Evolutionary conservation across 2,113 vertebrate genomes (phyloP).

Genomic region (Patagioenas fasciata): DNA sequence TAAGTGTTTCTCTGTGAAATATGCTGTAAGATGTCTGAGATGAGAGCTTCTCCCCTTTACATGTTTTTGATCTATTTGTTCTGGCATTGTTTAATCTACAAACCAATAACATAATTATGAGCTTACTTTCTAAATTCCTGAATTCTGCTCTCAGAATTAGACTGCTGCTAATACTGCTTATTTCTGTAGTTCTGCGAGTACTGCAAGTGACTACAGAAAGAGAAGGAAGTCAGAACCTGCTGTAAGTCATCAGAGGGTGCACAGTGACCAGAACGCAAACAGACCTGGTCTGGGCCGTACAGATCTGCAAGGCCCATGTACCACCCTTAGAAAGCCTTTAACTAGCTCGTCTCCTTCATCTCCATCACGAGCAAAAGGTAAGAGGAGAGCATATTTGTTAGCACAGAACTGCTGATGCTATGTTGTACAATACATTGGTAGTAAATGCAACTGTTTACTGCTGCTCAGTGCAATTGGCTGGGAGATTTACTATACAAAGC

Average conservation of each 20-base stretch:
- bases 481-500: not conserved
- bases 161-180: not conserved
- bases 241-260: slow-evolving; percentile 78
- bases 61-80: not conserved
- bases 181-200: slow-evolving; percentile 73
- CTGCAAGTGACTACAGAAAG: slow-evolving; percentile 91
- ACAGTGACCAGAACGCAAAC: slow-evolving; percentile 75
- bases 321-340: slow-evolving; percentile 82
- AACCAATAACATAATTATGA: not conserved
- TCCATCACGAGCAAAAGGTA: slow-evolving; percentile 94
- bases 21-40: not conserved
- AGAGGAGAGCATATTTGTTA: not conserved
- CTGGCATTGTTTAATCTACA: not conserved
- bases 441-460: not conserved
- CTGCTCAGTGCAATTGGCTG: not conserved
- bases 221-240: slow-evolving; percentile 95
- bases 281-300: slow-evolving; percentile 68
- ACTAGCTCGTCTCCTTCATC: slow-evolving; percentile 93
- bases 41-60: not conserved
- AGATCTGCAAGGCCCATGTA: slow-evolving; percentile 77
- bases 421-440: too few species aligned
- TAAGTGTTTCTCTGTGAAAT: not conserved
- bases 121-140: not conserved
- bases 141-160: not conserved
- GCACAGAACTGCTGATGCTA: not conserved